phyloP scores from a whole-genome alignment of 2,888 invertebrate genomes.

The Bellardia bayeri region DNA sequence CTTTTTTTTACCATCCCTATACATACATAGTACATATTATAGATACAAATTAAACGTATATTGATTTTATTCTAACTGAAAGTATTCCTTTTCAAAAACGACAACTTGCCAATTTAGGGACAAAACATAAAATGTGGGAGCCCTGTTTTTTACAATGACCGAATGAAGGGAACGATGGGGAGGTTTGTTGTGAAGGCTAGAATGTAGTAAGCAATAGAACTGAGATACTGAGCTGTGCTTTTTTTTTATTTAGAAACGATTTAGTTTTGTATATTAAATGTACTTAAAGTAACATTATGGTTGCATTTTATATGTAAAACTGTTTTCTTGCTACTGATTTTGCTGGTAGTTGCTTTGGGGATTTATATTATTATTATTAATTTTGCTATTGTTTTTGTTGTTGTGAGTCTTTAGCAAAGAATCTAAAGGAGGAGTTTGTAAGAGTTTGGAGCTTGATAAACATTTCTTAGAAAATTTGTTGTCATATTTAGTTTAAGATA shows the following conservation, averaged over 20 bases:
- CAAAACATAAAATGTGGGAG: background rate
- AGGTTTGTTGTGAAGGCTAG: background rate
- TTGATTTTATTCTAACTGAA: no score
- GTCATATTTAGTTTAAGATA: background rate
- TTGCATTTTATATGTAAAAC: slow-evolving; percentile 52
- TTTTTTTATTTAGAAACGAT: slow-evolving; percentile 14
- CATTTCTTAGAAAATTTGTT: slow-evolving; percentile 54
- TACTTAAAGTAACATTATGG: slow-evolving; percentile 51
- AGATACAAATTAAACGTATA: no score
- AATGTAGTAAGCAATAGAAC: background rate
- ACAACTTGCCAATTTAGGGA: no score
- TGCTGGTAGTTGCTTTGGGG: slow-evolving; percentile 27
- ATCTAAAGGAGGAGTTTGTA: background rate
- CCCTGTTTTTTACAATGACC: no score
- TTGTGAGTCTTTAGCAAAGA: background rate
- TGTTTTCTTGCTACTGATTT: slow-evolving; percentile 31
- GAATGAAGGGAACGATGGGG: background rate
- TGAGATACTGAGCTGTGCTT: background rate
- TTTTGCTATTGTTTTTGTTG: background rate
- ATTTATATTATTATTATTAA: slow-evolving; percentile 7
- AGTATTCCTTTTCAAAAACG: no score
- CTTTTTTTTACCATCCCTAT: no score
- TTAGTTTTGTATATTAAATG: slow-evolving; percentile 53
- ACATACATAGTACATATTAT: no score
- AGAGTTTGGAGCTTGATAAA: slow-evolving; percentile 30